Evolutionary conservation across 2,797 vertebrate species (phyloP), one percentile per base, ranked within the genome.

Genomic region (Sebastes itinus): DNA sequence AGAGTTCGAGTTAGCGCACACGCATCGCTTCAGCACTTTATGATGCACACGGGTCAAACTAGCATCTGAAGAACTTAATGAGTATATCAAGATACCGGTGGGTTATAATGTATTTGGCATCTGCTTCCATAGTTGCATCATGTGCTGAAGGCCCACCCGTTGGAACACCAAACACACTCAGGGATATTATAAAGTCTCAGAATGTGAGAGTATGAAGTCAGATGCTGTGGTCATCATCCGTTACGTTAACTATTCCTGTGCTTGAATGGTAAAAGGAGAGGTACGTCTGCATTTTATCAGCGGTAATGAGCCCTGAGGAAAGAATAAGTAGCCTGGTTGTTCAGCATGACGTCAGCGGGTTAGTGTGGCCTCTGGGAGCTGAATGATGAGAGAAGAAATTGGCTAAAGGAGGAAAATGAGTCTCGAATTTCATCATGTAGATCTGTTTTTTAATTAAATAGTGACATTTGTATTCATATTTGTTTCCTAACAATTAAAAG

Each of bases 21-120:
- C 75, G 76, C 77, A 63, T n/a, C n/a, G 23, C 84, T 78, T 77
- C 70, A 84, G 73, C 80, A 33, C 79, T 89, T 89, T 72, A 85
- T 61, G 84, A 90, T 65, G 78, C 81, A 84, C 86, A 59, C 56
- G 6, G 78, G 79, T 86, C 68, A 52, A 68, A 75, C 55, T 28
- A 22, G 59, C 78, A 78, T 88, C 65, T 72, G 38, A 75, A 70
- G 72, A 69, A 63, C 30, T 56, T 12, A 56, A 78, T 1, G 69
- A 85, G 79, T 35, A 49, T 56, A 87, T 91, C 77, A 83, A 84
- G 77, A 77, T 61, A 54, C 71, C 75, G 23, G 23, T 6, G 59
- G 61, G 27, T 68, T 64, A 32, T 32, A 25, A 82, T 64, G 66
- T 33, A 25, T 77, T 80, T 56, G 27, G 32, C 74, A 18, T 73